Evolutionary conservation across 2,888 invertebrate genomes (phyloP).

Genomic region (Teinopalpus imperialis): DNA sequence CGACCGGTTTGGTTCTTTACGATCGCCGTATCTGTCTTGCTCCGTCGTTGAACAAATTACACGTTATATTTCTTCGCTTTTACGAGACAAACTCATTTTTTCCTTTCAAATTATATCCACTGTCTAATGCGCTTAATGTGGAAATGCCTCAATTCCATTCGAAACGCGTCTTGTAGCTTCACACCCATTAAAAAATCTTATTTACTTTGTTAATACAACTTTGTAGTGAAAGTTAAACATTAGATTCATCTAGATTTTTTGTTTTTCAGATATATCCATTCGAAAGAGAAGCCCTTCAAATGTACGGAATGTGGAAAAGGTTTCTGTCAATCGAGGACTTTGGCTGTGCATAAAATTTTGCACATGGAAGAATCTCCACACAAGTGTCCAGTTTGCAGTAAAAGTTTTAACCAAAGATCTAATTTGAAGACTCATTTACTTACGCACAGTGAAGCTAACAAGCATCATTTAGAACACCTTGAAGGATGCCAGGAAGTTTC

Average conservation of each 20-base stretch:
- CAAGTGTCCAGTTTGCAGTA: slow-evolving; percentile 93
- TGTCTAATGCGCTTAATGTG: slow-evolving; percentile 62
- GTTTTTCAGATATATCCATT: slow-evolving; percentile 95
- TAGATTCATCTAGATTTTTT: slow-evolving; percentile 39
- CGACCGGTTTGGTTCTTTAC: slow-evolving; percentile 78
- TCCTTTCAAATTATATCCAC: slow-evolving; percentile 56
- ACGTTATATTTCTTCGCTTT: slow-evolving; percentile 80
- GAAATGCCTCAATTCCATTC: slow-evolving; percentile 57
- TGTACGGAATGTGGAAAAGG: slow-evolving; percentile 98
- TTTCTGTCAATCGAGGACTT: slow-evolving; percentile 97
- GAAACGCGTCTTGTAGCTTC: slow-evolving; percentile 43
- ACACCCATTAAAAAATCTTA: slow-evolving; percentile 4
- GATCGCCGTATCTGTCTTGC: slow-evolving; percentile 79
- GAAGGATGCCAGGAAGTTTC: slow-evolving; percentile 79
- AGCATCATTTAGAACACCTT: slow-evolving; percentile 72
- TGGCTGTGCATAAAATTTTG: slow-evolving; percentile 97
- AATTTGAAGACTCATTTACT: slow-evolving; percentile 95
- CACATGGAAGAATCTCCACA: slow-evolving; percentile 97
- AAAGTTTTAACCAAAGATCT: slow-evolving; percentile 95
- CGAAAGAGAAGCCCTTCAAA: slow-evolving; percentile 99
- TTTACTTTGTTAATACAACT: slow-evolving; percentile 1
- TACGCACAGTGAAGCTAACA: slow-evolving; percentile 89
- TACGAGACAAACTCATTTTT: slow-evolving; percentile 71
- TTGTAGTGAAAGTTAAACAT: slow-evolving; percentile 48
- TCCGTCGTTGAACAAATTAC: slow-evolving; percentile 78